phyloP scores from a whole-genome alignment of 2,113 vertebrate species.

The Urocynchramus pylzowi region DNA sequence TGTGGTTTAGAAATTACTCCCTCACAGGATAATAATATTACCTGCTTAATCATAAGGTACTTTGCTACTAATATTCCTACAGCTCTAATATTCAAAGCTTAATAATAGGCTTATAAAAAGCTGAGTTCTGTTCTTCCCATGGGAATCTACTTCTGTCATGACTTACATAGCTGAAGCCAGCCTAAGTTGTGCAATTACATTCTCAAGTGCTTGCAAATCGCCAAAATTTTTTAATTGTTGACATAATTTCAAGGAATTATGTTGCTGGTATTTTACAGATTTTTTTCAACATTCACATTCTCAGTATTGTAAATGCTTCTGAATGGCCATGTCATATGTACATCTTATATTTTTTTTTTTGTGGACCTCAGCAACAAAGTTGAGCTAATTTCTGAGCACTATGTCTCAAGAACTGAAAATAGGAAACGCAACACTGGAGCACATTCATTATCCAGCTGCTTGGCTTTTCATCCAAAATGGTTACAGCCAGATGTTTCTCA shows the following conservation, averaged over 20 bases:
- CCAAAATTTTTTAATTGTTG: not conserved
- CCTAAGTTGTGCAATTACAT: slow-evolving; percentile 34
- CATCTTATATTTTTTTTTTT: not conserved
- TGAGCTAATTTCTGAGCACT: not conserved
- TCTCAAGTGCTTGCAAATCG: not conserved
- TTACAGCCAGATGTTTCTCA: not conserved
- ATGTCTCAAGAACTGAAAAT: not conserved
- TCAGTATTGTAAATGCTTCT: not conserved
- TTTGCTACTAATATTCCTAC: not conserved
- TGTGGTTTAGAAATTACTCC: not conserved
- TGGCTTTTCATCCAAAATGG: not conserved
- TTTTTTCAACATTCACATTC: not conserved
- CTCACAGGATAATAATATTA: not conserved
- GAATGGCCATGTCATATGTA: not conserved
- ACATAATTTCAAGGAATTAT: not conserved
- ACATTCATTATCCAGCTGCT: not conserved
- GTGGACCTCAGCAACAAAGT: not conserved
- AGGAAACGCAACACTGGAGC: not conserved
- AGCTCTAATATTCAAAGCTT: not conserved
- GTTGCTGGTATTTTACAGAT: not conserved
- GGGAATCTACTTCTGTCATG: not conserved
- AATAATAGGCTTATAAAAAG: not conserved
- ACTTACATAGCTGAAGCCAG: not conserved
- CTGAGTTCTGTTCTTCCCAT: not conserved
- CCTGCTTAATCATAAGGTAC: not conserved